Evolutionary conservation across 2,888 invertebrate species (phyloP).

Genomic region (Nematopogon swammerdamellus): DNA sequence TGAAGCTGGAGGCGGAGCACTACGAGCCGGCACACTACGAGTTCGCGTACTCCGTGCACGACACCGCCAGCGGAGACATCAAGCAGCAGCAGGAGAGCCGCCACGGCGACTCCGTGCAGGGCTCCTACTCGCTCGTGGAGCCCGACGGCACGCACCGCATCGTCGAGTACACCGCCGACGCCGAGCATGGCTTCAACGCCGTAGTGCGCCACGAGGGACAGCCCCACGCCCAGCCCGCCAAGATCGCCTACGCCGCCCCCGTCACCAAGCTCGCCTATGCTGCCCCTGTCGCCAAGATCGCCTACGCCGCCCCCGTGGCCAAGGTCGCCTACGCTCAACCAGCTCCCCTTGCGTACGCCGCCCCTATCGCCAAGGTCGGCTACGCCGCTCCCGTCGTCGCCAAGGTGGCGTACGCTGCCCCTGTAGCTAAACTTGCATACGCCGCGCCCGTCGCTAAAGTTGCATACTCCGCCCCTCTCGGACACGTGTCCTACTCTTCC

Average conservation of each 20-base stretch:
- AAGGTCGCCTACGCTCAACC: constrained; percentile 17
- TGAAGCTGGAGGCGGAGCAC: constrained; percentile 29
- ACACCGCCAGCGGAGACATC: constrained; percentile 14
- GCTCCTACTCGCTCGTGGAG: constrained; percentile 14
- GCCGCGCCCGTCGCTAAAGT: constrained; percentile 10
- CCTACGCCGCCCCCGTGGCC: constrained; percentile 15
- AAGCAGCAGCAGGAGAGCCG: constrained; percentile 14
- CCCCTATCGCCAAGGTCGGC: constrained; percentile 11
- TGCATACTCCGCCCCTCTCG: constrained; percentile 20
- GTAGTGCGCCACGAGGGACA: constrained; percentile 12
- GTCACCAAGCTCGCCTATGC: constrained; percentile 18
- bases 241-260: constrained; percentile 1
- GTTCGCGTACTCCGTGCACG: constrained; percentile 14
- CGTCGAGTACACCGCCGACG: constrained; percentile 14
- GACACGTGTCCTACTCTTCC: constrained; percentile 33
- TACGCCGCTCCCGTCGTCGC: constrained; percentile 15
- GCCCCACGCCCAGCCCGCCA: not conserved
- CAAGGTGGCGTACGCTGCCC: constrained; percentile 20
- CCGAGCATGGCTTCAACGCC: constrained; percentile 13
- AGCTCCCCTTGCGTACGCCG: constrained; percentile 20
- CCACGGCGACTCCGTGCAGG: constrained; percentile 13
- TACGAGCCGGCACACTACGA: constrained; percentile 41
- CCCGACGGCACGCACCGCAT: constrained; percentile 13
- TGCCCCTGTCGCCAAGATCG: constrained; percentile 7
- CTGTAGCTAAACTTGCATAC: constrained; percentile 15